Evolutionary conservation across 2,888 invertebrate genomes (phyloP).

Genomic region (Agonopterix heracliana): DNA sequence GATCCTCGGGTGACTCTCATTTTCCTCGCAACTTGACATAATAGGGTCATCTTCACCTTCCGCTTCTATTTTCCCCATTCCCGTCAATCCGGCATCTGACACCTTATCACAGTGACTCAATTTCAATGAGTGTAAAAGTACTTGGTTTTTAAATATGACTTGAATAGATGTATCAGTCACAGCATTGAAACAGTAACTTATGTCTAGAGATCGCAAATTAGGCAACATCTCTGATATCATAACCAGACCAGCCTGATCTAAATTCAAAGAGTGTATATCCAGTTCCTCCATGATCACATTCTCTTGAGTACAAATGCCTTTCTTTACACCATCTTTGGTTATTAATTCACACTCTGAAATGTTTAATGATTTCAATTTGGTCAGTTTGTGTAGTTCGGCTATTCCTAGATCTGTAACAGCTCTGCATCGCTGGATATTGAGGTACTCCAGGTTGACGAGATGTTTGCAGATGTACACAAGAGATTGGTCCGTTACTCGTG

Average conservation of each 20-base stretch:
- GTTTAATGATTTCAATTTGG: conserved; percentile 75
- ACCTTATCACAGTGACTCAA: conserved; percentile 81
- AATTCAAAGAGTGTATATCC: conserved; percentile 75
- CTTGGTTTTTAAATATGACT: conserved; percentile 79
- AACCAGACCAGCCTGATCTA: conserved; percentile 79
- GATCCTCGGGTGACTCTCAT: conserved; percentile 52
- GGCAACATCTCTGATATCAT: conserved; percentile 76
- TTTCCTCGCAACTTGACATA: conserved; percentile 44
- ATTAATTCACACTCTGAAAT: conserved; percentile 81
- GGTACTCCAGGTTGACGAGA: conserved; percentile 72
- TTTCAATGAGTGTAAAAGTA: conserved; percentile 75
- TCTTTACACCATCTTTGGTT: conserved; percentile 76
- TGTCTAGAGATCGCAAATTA: conserved; percentile 76
- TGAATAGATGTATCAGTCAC: conserved; percentile 82
- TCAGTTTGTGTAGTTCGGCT: conserved; percentile 68
- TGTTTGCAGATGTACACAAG: conserved; percentile 76
- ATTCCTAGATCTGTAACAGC: conserved; percentile 80
- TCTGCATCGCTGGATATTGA: conserved; percentile 79
- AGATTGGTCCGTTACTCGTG: conserved; percentile 79
- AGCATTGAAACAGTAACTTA: conserved; percentile 82
- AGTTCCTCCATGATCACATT: conserved; percentile 71
- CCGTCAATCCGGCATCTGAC: conserved; percentile 83
- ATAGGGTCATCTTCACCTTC: conserved; percentile 46
- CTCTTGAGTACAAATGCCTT: conserved; percentile 72
- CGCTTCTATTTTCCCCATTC: conserved; percentile 72